Evolutionary conservation across 1,140 invertebrate genomes (phyloP).

Genomic region (Diachasmimorpha longicaudata): DNA sequence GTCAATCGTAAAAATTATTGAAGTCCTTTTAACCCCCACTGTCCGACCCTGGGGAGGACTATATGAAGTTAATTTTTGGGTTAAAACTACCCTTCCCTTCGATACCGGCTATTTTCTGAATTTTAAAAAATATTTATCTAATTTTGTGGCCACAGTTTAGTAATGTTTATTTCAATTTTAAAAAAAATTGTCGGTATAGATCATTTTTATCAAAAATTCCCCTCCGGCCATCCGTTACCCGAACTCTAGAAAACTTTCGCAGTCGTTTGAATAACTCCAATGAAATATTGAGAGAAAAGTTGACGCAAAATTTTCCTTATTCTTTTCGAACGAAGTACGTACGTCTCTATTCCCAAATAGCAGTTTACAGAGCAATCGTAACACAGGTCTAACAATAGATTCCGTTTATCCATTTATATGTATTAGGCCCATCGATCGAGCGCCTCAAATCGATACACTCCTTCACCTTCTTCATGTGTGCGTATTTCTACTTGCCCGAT

Average conservation of each 20-base stretch:
- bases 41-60: no score
- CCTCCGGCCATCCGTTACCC: no score
- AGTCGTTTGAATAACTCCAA: not conserved
- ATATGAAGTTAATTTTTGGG: no score
- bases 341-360: not conserved
- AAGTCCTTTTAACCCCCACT: no score
- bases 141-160: no score
- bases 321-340: not conserved
- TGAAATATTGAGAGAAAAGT: not conserved
- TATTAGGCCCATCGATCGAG: not conserved
- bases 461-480: not conserved
- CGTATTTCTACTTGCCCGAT: not conserved
- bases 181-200: no score
- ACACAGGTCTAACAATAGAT: not conserved
- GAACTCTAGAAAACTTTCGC: no score
- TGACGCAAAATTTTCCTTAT: not conserved
- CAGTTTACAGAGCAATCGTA: not conserved
- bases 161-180: no score
- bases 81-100: no score
- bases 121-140: no score
- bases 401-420: slow-evolving; percentile 4
- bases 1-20: not conserved
- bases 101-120: no score
- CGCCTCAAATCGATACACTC: slow-evolving; percentile 7
- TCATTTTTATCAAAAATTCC: no score